These are phyloP conservation scores for Mionectes macconnelli DNA, from an alignment of 2,113 vertebrate species.

Conservation along the genomic window DNA sequence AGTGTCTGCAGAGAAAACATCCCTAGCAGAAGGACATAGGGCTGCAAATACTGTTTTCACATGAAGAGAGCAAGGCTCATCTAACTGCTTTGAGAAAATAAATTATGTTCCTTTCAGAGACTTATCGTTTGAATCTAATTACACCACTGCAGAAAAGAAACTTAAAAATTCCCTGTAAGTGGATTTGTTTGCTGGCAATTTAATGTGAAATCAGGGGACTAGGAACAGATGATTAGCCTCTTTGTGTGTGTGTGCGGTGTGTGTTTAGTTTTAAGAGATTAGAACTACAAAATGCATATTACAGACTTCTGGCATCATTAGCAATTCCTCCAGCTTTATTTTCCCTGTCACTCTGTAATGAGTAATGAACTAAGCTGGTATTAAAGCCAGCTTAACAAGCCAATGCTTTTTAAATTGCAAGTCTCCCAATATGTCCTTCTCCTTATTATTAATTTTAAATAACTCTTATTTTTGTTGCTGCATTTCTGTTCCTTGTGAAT, in stretches of 20 bases:
- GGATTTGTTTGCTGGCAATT: slow-evolving; percentile 54
- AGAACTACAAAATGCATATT: slow-evolving; percentile 27
- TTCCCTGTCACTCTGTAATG: slow-evolving; percentile 49
- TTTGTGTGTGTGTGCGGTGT: background rate
- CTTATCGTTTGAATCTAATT: slow-evolving; percentile 40
- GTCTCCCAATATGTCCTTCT: background rate
- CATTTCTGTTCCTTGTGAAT: background rate
- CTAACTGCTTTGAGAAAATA: background rate
- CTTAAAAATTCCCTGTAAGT: slow-evolving; percentile 9
- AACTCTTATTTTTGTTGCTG: background rate
- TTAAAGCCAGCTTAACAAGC: slow-evolving; percentile 48
- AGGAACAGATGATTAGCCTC: slow-evolving; percentile 4
- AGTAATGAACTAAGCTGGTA: slow-evolving; percentile 40
- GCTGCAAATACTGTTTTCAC: background rate
- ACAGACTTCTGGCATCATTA: slow-evolving; percentile 56
- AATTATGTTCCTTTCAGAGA: slow-evolving; percentile 4
- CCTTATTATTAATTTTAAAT: slow-evolving; percentile 41
- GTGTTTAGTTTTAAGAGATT: slow-evolving; percentile 6
- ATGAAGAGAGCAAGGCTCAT: background rate
- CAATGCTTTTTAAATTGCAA: slow-evolving; percentile 39
- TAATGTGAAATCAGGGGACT: slow-evolving; percentile 29
- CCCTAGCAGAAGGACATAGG: background rate
- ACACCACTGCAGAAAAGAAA: slow-evolving; percentile 2
- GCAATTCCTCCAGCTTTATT: slow-evolving; percentile 52
- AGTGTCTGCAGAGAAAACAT: background rate